A percentile compares a stretch with the other conserved stretches of the same genome.
phyloP scores from a whole-genome alignment of 2,888 invertebrate genomes.

The Acleris laterana region DNA sequence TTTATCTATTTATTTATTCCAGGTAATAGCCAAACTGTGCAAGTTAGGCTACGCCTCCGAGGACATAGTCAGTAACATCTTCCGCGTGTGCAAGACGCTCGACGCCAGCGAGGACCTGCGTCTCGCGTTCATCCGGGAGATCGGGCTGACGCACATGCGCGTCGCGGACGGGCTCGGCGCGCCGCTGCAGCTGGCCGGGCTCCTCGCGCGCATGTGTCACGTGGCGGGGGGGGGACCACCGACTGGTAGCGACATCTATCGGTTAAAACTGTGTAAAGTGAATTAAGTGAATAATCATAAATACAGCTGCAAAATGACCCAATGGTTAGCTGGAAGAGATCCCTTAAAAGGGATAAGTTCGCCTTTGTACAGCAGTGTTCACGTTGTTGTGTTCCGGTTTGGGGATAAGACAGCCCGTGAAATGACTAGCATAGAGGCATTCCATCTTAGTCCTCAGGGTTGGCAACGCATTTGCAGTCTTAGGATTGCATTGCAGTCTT shows the following conservation, averaged over 20 bases:
- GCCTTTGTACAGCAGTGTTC: no score
- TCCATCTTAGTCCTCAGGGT: no score
- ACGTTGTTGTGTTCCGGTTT: no score
- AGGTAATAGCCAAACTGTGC: slow-evolving; percentile 95
- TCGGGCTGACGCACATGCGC: slow-evolving; percentile 95
- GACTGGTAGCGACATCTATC: slow-evolving; percentile 42
- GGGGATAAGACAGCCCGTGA: no score
- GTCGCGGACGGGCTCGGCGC: slow-evolving; percentile 95
- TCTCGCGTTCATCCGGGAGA: slow-evolving; percentile 94
- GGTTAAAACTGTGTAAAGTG: no score
- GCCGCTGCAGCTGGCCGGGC: slow-evolving; percentile 94
- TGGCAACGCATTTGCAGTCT: no score
- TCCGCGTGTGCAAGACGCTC: slow-evolving; percentile 95
- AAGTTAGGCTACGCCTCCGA: slow-evolving; percentile 97
- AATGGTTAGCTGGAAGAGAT: no score
- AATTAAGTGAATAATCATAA: no score
- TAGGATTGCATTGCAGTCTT: no score
- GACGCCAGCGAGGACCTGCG: slow-evolving; percentile 92
- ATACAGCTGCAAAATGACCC: no score
- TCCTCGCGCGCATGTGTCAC: slow-evolving; percentile 92
- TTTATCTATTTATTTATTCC: slow-evolving; percentile 17
- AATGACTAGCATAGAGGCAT: no score
- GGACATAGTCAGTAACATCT: slow-evolving; percentile 97
- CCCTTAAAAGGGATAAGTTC: no score
- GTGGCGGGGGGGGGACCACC: slow-evolving; percentile 48